Percentiles rank a stretch among this genome's conserved stretches.
phyloP scores from a whole-genome alignment of 64 coral and sea anemone genomes.

The Porites lutea region DNA sequence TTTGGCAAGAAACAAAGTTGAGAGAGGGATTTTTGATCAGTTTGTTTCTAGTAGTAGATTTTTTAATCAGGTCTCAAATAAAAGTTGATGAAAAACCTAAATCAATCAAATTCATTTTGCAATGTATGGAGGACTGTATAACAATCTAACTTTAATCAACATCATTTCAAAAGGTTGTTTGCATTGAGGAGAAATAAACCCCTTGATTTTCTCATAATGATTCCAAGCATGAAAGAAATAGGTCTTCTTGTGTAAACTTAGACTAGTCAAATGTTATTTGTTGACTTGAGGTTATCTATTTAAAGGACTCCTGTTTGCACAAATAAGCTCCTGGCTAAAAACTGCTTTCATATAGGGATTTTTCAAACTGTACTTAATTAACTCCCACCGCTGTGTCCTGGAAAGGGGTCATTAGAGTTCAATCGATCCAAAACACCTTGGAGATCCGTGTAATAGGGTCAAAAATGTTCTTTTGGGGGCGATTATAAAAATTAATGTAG shows the following conservation, averaged over 20 bases:
- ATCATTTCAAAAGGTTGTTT: not conserved
- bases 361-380: conserved; percentile 6
- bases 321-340: not conserved
- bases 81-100: too few species aligned
- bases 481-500: too few species aligned
- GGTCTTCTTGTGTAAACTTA: not conserved
- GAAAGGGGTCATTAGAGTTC: not conserved
- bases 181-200: not conserved
- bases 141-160: not conserved
- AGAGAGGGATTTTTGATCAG: too few species aligned
- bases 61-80: too few species aligned
- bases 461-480: too few species aligned
- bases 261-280: not conserved
- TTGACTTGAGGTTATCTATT: not conserved
- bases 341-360: not conserved
- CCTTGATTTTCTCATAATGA: not conserved
- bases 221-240: not conserved
- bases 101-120: too few species aligned
- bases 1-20: too few species aligned
- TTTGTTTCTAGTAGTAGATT: too few species aligned
- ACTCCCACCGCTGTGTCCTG: not conserved
- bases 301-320: not conserved
- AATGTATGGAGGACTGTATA: not conserved
- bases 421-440: not conserved
- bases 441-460: too few species aligned